Conservation (phyloP, 2,888 invertebrate species). For the Scaptomyza cyrtandrae region DNA sequence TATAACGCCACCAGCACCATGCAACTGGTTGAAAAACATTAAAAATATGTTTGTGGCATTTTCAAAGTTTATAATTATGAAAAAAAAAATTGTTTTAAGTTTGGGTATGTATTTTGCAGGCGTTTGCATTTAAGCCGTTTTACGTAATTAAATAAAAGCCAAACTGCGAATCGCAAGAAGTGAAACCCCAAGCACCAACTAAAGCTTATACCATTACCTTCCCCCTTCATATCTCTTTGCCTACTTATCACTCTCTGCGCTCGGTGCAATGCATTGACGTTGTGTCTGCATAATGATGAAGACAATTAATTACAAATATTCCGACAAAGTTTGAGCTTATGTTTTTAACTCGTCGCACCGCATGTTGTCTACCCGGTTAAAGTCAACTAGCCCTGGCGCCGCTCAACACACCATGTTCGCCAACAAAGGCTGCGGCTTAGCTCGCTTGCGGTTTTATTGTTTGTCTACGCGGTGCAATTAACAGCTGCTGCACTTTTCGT, state of each 20-base stretch:
- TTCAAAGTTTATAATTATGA: constrained; percentile 51
- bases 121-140: constrained; percentile 44
- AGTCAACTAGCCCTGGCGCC: constrained; percentile 46
- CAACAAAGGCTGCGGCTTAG: constrained; percentile 48
- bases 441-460: constrained; percentile 48
- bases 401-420: constrained; percentile 35
- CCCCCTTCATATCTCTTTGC: background rate
- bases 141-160: constrained; percentile 50
- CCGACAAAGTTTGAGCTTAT: constrained; percentile 48
- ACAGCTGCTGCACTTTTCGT: constrained; percentile 42
- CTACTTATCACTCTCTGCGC: background rate
- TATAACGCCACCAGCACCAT: constrained; percentile 11
- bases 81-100: no score
- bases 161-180: constrained; percentile 43
- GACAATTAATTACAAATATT: constrained; percentile 68
- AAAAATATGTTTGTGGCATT: constrained; percentile 20
- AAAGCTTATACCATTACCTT: constrained; percentile 17
- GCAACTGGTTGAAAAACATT: constrained; percentile 39
- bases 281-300: constrained; percentile 58
- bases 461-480: constrained; percentile 48
- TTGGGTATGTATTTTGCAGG: constrained; percentile 33
- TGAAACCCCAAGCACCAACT: constrained; percentile 35
- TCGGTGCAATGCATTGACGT: background rate
- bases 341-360: background rate
- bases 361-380: constrained; percentile 8